phyloP scores from a whole-genome alignment of 1,140 invertebrate genomes.

The Drosophila ogumai region DNA sequence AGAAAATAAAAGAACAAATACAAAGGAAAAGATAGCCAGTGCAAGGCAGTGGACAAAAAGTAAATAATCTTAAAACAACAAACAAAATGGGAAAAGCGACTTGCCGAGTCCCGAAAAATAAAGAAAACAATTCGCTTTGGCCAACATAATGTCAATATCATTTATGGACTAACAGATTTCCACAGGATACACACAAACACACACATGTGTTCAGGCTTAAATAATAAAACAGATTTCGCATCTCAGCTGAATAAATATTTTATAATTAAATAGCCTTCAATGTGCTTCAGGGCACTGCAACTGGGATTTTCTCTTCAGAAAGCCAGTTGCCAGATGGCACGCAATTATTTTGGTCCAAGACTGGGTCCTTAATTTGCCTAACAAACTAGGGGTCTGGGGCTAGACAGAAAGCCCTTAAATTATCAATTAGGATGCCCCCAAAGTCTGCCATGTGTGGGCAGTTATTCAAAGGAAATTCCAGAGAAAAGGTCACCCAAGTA shows the following conservation, averaged over 20 bases:
- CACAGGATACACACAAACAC: background rate
- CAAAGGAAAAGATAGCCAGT: conserved; percentile 18
- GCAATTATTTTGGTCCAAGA: conserved; percentile 26
- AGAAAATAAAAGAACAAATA: conserved; percentile 19
- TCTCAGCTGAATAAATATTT: conserved; percentile 46
- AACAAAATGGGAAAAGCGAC: conserved; percentile 13
- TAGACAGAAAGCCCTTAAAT: conserved; percentile 56
- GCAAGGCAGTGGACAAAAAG: conserved; percentile 12
- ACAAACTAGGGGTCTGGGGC: conserved; percentile 21
- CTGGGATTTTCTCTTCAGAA: background rate
- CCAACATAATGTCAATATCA: conserved; percentile 36
- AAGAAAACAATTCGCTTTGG: conserved; percentile 31
- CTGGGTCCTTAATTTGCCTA: conserved; percentile 37
- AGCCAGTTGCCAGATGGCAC: conserved; percentile 10
- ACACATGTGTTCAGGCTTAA: conserved; percentile 25
- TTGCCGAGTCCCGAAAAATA: conserved; percentile 1
- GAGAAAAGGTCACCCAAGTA: conserved; percentile 39
- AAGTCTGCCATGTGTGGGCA: conserved; percentile 48
- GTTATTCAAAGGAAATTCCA: conserved; percentile 40
- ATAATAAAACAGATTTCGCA: conserved; percentile 46
- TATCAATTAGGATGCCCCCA: conserved; percentile 49
- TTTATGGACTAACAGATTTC: conserved; percentile 19
- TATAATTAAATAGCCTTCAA: conserved; percentile 41
- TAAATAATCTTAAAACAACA: conserved; percentile 40
- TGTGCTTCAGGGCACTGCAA: conserved; percentile 1